Percentiles rank a stretch among this genome's conserved stretches.
phyloP scores from a whole-genome alignment of 2,888 invertebrate species.

The Fragum fragum region DNA sequence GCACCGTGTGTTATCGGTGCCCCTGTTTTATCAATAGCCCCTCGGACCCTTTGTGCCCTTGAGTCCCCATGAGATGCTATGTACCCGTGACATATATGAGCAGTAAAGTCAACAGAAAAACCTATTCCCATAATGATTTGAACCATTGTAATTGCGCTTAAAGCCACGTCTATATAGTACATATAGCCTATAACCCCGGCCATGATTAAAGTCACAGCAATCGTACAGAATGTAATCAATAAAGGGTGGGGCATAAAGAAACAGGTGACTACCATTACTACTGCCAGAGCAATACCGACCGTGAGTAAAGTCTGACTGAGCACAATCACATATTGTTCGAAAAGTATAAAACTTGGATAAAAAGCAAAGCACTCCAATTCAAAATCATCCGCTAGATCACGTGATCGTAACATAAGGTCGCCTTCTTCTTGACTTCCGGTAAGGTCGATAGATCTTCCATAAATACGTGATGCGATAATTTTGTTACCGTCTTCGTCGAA shows the following conservation, averaged over 20 bases:
- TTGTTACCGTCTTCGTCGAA: slow-evolving; percentile 39
- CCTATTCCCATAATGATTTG: slow-evolving; percentile 81
- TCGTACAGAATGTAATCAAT: slow-evolving; percentile 70
- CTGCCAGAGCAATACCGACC: slow-evolving; percentile 77
- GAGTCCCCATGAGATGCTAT: slow-evolving; percentile 58
- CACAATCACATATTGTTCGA: slow-evolving; percentile 80
- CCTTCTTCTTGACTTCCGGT: slow-evolving; percentile 90
- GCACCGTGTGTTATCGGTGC: slow-evolving; percentile 69
- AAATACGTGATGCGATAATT: slow-evolving; percentile 92
- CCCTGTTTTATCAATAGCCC: slow-evolving; percentile 65
- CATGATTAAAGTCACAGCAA: slow-evolving; percentile 77
- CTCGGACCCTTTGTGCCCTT: slow-evolving; percentile 51
- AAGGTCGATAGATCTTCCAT: slow-evolving; percentile 96
- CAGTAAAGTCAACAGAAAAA: slow-evolving; percentile 43
- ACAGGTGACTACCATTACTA: slow-evolving; percentile 76
- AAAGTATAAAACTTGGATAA: slow-evolving; percentile 74
- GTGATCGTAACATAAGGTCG: slow-evolving; percentile 71
- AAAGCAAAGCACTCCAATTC: slow-evolving; percentile 71
- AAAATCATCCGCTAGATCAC: slow-evolving; percentile 70
- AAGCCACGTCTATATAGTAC: slow-evolving; percentile 54
- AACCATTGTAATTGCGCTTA: slow-evolving; percentile 81
- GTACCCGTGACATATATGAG: slow-evolving; percentile 72
- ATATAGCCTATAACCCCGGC: slow-evolving; percentile 78
- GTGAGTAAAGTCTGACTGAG: slow-evolving; percentile 37
- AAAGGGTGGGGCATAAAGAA: slow-evolving; percentile 80